Conservation (phyloP, 2,797 vertebrate genomes). For the Hoplostethus atlanticus region DNA sequence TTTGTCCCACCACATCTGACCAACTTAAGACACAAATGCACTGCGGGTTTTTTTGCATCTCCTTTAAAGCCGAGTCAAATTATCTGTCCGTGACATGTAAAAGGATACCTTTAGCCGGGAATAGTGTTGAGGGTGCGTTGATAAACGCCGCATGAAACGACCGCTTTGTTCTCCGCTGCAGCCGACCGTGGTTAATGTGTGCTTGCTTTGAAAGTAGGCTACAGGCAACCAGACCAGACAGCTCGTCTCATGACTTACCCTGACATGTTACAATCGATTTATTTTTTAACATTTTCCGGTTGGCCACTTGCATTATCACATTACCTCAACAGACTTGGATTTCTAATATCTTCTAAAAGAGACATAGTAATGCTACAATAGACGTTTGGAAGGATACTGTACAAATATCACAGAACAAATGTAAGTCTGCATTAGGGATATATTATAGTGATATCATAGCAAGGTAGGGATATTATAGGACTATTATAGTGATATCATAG, state of each 20-base stretch:
- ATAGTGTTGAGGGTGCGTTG: slow-evolving; percentile 51
- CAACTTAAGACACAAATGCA: slow-evolving; percentile 35
- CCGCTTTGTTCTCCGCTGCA: slow-evolving; percentile 83
- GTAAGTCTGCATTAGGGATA: no score
- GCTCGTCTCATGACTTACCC: slow-evolving; percentile 72
- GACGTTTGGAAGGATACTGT: no score
- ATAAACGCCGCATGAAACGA: slow-evolving; percentile 80
- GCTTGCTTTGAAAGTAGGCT: slow-evolving; percentile 74
- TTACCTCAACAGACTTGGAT: background rate
- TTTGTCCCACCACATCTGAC: slow-evolving; percentile 71
- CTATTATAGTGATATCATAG: no score
- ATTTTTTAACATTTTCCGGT: slow-evolving; percentile 37
- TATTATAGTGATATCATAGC: no score
- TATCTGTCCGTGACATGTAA: background rate
- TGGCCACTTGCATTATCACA: slow-evolving; percentile 23
- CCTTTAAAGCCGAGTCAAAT: no score
- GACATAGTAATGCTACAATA: no score
- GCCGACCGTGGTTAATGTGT: slow-evolving; percentile 77
- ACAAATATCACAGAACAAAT: no score
- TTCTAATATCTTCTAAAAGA: background rate
- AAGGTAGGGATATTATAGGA: no score
- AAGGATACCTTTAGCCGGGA: slow-evolving; percentile 7
- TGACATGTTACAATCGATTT: slow-evolving; percentile 29
- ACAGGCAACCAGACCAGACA: slow-evolving; percentile 60
- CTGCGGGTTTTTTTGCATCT: background rate